Evolutionary conservation across 2,113 vertebrate species (phyloP).

Genomic region (Microcebus ravelobensis): DNA sequence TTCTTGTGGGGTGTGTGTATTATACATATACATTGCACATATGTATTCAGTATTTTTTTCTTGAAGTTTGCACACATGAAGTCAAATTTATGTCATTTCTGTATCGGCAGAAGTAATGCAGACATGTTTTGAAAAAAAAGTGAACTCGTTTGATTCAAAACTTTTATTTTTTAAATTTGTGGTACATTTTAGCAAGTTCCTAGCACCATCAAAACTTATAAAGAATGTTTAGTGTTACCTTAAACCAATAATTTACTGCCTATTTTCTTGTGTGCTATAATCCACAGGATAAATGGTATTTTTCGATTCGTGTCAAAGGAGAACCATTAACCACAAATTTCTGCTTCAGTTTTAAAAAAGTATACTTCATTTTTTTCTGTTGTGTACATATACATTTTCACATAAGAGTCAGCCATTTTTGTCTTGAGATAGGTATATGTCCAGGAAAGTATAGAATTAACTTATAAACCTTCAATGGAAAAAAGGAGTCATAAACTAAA

Average conservation of each 20-base stretch:
- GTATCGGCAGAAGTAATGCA: not conserved
- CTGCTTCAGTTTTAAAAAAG: not conserved
- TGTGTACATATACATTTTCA: not conserved
- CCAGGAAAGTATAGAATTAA: not conserved
- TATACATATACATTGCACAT: not conserved
- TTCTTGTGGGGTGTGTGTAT: not conserved
- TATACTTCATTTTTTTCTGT: not conserved
- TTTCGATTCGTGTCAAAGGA: not conserved
- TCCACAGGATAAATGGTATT: not conserved
- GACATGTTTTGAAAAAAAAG: not conserved
- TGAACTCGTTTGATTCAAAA: slow-evolving; percentile 6
- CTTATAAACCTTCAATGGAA: not conserved
- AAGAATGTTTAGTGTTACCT: not conserved
- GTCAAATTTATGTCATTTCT: not conserved
- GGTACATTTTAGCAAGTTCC: slow-evolving; percentile 22
- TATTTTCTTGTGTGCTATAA: slow-evolving; percentile 3
- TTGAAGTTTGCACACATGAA: not conserved
- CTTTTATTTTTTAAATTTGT: slow-evolving; percentile 30
- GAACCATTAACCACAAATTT: slow-evolving; percentile 27
- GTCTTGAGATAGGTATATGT: not conserved
- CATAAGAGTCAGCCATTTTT: not conserved
- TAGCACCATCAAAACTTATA: not conserved
- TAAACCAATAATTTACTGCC: not conserved
- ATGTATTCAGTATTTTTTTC: not conserved
- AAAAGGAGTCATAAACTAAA: not conserved